Base-by-base conservation (phyloP, 2,888 invertebrate species). In the Lasioglossum morio region DNA sequence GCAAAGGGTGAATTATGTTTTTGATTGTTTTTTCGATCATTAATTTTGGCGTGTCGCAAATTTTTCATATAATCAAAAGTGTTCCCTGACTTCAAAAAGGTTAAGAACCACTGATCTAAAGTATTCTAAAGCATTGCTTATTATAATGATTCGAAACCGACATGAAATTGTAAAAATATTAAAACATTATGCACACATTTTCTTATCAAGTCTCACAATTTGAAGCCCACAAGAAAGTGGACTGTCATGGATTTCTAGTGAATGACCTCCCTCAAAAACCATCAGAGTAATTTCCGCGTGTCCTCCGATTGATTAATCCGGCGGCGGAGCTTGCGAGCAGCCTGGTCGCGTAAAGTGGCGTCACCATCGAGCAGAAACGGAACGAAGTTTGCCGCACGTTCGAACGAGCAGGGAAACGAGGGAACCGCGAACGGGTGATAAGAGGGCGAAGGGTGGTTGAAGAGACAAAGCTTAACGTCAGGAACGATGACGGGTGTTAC, bases 401-500 rank as follows among this genome's bases (percentile, higher is more conserved):
- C 53, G 53, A 30, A 30, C 40, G 27, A 37, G 5, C 16, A 2
- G 19, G 30, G 2, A 12, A 43, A 34, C 1, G 40, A 46, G 5
- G 16, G n/a, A 16, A 7, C 16, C 37, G 34, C 16, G 34, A 27
- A 2, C 19, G 23, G 43, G 72, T 4, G 37, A 79, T 27, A 48
- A 77, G 8, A 37, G 46, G 60, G n/a, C 30, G 57, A 48, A 19
- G 8, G 30, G 19, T 5, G 60, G 19, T 30, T 34, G 73, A 19
- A 16, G 30, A 48, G 60, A 46, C 63, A 27, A 37, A 72, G 72
- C 78, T 78, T 78, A 78, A 75, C 72, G 72, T 78, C 74, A 34
- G 48, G 30, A 82, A 72, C 69, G 74, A 82, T 82, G 48, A 78
- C 53, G n/a, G 63, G 72, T 70, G 43, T 82, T 63, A 72, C 72